A percentile compares a stretch with the other conserved stretches of the same genome.
These are phyloP conservation scores for Elephantulus edwardii DNA, from an alignment of 2,113 vertebrate species.

Conservation along the genomic window DNA sequence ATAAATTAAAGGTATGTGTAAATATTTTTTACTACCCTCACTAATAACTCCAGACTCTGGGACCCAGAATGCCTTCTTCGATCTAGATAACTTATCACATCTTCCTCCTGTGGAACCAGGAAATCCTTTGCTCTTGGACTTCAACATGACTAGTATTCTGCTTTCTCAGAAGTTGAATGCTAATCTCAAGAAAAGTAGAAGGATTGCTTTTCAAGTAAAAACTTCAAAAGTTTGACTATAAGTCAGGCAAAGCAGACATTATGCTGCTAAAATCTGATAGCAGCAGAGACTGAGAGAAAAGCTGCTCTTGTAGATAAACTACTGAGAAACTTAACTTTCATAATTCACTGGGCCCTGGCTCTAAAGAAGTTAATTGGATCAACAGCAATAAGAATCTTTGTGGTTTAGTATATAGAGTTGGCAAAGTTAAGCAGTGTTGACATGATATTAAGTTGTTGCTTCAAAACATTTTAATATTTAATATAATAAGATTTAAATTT, in stretches of 20 bases:
- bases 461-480: constrained; percentile 66
- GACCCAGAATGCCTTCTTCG: background rate
- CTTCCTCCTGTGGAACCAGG: background rate
- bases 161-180: background rate
- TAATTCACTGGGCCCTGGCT: background rate
- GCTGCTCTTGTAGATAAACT: background rate
- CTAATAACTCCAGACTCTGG: background rate
- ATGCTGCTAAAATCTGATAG: background rate
- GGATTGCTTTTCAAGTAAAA: background rate
- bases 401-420: background rate
- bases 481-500: constrained; percentile 69
- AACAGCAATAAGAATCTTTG: background rate
- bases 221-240: no score
- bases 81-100: background rate
- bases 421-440: background rate
- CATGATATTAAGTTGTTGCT: constrained; percentile 53
- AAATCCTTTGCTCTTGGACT: background rate
- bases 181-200: background rate
- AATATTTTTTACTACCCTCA: background rate
- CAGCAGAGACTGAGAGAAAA: background rate
- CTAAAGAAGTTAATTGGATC: constrained; percentile 12
- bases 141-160: background rate
- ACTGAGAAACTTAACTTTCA: background rate
- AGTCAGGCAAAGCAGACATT: background rate
- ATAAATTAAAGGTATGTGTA: background rate